Conservation (phyloP, 2,113 vertebrate genomes). For the Elephas maximus region DNA sequence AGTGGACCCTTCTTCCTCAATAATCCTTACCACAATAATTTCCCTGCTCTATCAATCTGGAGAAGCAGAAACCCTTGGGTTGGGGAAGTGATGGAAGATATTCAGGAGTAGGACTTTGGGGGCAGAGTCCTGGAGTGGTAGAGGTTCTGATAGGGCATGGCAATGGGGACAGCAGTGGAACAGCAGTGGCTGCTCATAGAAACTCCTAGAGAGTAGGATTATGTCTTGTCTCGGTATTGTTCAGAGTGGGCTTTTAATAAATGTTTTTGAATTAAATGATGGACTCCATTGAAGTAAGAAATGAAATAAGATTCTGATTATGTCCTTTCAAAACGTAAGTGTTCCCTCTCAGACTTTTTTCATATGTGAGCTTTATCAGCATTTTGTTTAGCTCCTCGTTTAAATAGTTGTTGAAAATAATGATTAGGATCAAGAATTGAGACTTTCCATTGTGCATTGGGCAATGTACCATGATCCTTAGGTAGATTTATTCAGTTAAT, state of each 20-base stretch:
- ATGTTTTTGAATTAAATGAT: not conserved
- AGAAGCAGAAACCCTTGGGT: not conserved
- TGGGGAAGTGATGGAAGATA: not conserved
- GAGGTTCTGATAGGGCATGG: not conserved
- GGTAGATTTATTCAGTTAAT: constrained; percentile 4
- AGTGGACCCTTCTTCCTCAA: too few species aligned
- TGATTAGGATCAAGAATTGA: not conserved
- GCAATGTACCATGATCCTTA: not conserved
- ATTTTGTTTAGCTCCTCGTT: constrained; percentile 5
- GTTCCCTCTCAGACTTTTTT: not conserved
- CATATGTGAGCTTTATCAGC: not conserved
- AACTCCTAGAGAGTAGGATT: not conserved
- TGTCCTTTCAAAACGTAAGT: not conserved
- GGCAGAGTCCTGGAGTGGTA: not conserved
- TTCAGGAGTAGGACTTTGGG: not conserved
- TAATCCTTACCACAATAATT: not conserved
- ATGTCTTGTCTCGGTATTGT: not conserved
- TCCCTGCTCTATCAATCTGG: not conserved
- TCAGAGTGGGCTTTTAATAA: not conserved
- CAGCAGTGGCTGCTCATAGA: not conserved
- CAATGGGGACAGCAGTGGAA: too few species aligned
- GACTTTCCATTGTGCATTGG: not conserved
- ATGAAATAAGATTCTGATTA: not conserved
- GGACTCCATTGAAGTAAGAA: not conserved
- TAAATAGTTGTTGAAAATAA: not conserved